A percentile compares a stretch with the other conserved stretches of the same genome.
phyloP scores from a whole-genome alignment of 2,888 invertebrate genomes.

The Bursaphelenchus okinawaensis region DNA sequence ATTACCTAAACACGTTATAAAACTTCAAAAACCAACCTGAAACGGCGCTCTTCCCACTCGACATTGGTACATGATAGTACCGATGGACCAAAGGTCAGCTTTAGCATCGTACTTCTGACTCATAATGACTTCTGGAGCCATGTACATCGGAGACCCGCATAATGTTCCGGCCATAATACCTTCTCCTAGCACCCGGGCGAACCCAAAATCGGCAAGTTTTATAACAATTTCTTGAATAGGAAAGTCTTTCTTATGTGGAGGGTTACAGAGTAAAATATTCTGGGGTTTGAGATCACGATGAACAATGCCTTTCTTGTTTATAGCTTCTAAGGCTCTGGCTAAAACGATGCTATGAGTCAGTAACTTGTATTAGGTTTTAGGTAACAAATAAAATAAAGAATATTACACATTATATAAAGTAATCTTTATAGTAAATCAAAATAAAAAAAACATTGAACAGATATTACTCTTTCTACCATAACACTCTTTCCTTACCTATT shows the following conservation, averaged over 20 bases:
- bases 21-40: slow-evolving; percentile 51
- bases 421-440: background rate
- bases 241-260: slow-evolving; percentile 64
- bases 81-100: slow-evolving; percentile 97
- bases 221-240: slow-evolving; percentile 80
- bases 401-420: background rate
- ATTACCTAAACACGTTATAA: background rate
- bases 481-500: slow-evolving; percentile 76
- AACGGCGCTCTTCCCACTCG: slow-evolving; percentile 97
- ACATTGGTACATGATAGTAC: slow-evolving; percentile 97
- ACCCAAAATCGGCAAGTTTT: slow-evolving; percentile 97
- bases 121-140: slow-evolving; percentile 87
- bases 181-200: slow-evolving; percentile 93
- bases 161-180: slow-evolving; percentile 99
- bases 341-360: no score
- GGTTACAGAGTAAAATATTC: slow-evolving; percentile 81
- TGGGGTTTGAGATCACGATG: slow-evolving; percentile 98
- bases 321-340: slow-evolving; percentile 94
- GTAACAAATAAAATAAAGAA: slow-evolving; percentile 9
- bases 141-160: slow-evolving; percentile 99
- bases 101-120: slow-evolving; percentile 95
- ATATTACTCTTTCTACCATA: no score
- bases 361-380: no score
- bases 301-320: slow-evolving; percentile 93
- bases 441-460: no score